Base-by-base conservation (phyloP, 2,113 vertebrate genomes). In the Microcebus ravelobensis region DNA sequence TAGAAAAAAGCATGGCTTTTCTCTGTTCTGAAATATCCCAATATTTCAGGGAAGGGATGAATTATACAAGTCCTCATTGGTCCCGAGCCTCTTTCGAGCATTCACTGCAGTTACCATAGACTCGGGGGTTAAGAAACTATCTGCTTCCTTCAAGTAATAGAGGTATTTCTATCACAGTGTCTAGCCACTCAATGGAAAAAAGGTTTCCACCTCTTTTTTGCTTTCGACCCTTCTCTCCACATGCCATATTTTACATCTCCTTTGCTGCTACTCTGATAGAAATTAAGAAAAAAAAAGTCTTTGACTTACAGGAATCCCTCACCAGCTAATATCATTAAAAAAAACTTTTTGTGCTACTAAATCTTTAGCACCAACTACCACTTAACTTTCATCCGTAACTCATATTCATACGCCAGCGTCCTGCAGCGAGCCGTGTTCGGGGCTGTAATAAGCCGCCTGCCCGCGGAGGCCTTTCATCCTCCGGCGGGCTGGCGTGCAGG, bases 311-410 rank as follows among this genome's bases (percentile, higher is more conserved):
- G 74, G 45, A 77, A 81, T 71, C 74, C 52, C 83, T 94, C 80
- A 90, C 77, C 20, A 71, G 96, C 88, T 77, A 92, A 81, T 68
- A 94, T 68, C 95, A 95, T 79, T 80, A 94, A 96, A 97, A 95
- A 45, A 52, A 55, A 55, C 59, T 92, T 98, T 70, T 55, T 84
- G 96, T 81, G 80, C 91, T 95, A 87, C 61, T 21, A 86, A 94
- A 86, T 96, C 86, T 97, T 96, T 83, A 94, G 96, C 95, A 97
- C 68, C 97, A 96, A 23, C 86, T 45, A 80, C 95, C 90, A 89
- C 91, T 97, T 96, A 74, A 95, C 97, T 98, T 98, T 98, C 96
- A 98, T 98, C 97, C 98, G 90, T 95, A 93, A n/a, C 95, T 98
- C 18, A 6, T 92, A 96, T 98, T 97, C 96, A 86, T 45, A 92